Percentiles rank a stretch among this genome's conserved stretches.
Conservation (phyloP, 2,113 vertebrate genomes). For the Cryptotis parvus region DNA sequence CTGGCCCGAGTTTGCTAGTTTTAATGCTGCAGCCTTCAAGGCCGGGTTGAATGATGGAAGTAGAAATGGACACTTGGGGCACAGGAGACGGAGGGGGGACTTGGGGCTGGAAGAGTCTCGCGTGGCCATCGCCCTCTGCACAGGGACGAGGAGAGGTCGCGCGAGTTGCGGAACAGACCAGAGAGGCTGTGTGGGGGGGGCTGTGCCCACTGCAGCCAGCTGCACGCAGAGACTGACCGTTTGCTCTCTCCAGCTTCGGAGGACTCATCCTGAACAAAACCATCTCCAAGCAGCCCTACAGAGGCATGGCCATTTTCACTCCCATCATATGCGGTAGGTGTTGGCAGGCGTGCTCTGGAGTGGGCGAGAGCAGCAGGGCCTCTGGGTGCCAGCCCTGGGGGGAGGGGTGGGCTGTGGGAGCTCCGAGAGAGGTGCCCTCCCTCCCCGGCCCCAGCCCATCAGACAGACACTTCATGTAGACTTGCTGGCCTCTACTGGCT, state of each 20-base stretch:
- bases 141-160: background rate
- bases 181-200: background rate
- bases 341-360: background rate
- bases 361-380: background rate
- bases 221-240: background rate
- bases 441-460: fast-evolving
- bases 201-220: background rate
- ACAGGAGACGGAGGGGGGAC: background rate
- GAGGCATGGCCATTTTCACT: constrained; percentile 95
- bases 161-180: too few relatives aligned
- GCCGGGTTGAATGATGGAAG: background rate
- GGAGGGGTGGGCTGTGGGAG: background rate
- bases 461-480: background rate
- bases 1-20: background rate
- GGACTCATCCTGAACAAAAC: constrained; percentile 95
- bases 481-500: background rate
- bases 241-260: constrained; percentile 88
- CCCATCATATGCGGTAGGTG: constrained; percentile 95
- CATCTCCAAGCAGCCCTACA: constrained; percentile 90
- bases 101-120: background rate
- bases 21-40: background rate
- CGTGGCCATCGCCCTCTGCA: background rate
- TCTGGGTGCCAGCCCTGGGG: too few relatives aligned
- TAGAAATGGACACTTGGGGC: background rate
- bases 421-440: fast-evolving